Base-by-base conservation (phyloP, 2,797 vertebrate species). In the Corythornis leucogaster region DNA sequence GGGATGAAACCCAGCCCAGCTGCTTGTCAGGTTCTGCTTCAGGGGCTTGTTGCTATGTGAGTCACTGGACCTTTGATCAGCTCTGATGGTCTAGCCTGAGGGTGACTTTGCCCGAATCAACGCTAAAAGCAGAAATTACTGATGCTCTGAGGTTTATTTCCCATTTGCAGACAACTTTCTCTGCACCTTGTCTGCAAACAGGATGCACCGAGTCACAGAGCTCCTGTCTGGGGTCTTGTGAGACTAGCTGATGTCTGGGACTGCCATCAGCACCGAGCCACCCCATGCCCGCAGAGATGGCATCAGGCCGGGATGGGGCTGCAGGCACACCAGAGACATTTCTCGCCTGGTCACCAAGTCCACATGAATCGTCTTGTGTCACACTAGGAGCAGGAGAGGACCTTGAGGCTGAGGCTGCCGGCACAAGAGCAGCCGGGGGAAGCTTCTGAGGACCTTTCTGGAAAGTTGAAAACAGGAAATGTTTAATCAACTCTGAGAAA, bases 381-480 rank as follows among this genome's bases (percentile, higher is more conserved):
- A 70, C 35, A 25, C 30, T 0, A 0, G 46, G 31, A 90, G 19
- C 6, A 51, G 73, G 48, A 79, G 13, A 71, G 28, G 25, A 50
- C 62, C 63, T 77, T 94, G 74, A 93, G 90, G 87, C 92, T 87
- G 82, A 96, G 66, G 38, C 62, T 89, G 48, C 66, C 79, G 35
- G 66, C 76, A 69, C 1, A 55, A 90, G 63, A 90, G 83, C 70
- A 91, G 55, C 43, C 58, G 81, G 64, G 12, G n/a, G 82, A 96
- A 30, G 68, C 67, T 93, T 87, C 87, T 2, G 48, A 95, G 78
- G 89, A 91, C 94, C 88, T 96, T 97, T 97, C 94, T 97, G 93
- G 96, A 97, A 96, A 91, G 85, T 85, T 78, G 63, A 97, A 96
- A 97, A 96, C 97, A 98, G 98, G 98, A 98, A 98, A 97, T 95